Evolutionary conservation across 2,888 invertebrate genomes (phyloP), one percentile per base, ranked within the genome.

Genomic region (Heliconius cydno): DNA sequence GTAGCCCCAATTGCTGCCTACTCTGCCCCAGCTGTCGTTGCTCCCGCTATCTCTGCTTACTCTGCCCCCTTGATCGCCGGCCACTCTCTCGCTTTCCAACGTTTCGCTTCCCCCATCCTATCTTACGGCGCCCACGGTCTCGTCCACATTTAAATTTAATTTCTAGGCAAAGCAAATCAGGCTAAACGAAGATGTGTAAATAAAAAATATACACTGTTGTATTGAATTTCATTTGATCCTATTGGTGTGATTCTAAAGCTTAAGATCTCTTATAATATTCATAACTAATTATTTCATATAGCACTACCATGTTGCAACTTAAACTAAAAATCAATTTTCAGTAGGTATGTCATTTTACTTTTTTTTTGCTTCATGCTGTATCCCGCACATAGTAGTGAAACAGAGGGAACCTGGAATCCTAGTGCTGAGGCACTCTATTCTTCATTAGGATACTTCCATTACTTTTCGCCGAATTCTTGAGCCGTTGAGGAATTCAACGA

Each of bases 141-240:
- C 57, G 34, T 57, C n/a, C 60, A 60, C 15, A 4, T 15, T n/a
- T 73, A 73, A 73, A 73, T 60, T n/a, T 60, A 73, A 1, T 19
- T 70, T 15, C 25, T 25, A 46, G 70, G 13, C 73, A 60, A 73
- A 34, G 13, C 38, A 60, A 15, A 60, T 34, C 73, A 73, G 73
- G n/a, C 73, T 60, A 73, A 57, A 73, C 34, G 60, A 73, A 73
- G 73, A 73, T 73, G 60, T 73, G 73, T 73, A 73, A 73, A 73
- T 73, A 72, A 72, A 73, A 38, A 15, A 73, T n/a, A 57, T 60
- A 38, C 60, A 60, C 34, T 60, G 3, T 73, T 73, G n/a, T 15
- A 25, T 15, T 12, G n/a, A 34, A 13, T 73, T 73, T 73, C 9
- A 73, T 60, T 73, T 34, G 9, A n/a, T 15, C 7, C 25, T 22